A percentile compares a stretch with the other conserved stretches of the same genome.
These are phyloP conservation scores for Lagopus muta DNA, from an alignment of 2,113 vertebrate genomes.

Conservation along the genomic window DNA sequence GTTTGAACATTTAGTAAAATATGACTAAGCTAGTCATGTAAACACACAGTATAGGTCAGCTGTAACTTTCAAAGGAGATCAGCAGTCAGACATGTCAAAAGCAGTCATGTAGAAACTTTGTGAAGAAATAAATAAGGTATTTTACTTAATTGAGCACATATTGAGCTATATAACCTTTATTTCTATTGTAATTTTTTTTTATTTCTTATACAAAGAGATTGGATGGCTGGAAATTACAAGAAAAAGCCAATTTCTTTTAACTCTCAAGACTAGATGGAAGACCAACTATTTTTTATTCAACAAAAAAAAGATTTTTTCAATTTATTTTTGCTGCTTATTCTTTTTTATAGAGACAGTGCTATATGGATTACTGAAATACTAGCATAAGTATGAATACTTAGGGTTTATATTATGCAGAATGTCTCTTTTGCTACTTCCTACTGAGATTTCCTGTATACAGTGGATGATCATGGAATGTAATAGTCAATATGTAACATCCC, in stretches of 20 bases:
- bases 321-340: neutral
- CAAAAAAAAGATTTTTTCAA: neutral
- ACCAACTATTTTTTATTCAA: neutral
- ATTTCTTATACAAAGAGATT: neutral
- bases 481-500: neutral
- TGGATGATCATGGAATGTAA: neutral
- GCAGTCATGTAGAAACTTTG: neutral
- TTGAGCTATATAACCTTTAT: neutral
- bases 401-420: neutral
- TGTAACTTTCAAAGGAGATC: neutral
- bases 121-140: neutral
- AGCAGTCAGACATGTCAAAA: neutral
- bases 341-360: neutral
- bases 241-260: neutral
- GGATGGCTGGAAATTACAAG: neutral
- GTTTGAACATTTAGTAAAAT: neutral
- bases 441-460: neutral
- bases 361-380: neutral
- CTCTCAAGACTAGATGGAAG: neutral
- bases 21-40: neutral
- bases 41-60: neutral
- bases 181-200: neutral
- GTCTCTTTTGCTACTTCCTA: neutral
- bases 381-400: neutral
- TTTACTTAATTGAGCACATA: neutral